Conservation (phyloP, 1,140 invertebrate species). For the Penaeus indicus region DNA sequence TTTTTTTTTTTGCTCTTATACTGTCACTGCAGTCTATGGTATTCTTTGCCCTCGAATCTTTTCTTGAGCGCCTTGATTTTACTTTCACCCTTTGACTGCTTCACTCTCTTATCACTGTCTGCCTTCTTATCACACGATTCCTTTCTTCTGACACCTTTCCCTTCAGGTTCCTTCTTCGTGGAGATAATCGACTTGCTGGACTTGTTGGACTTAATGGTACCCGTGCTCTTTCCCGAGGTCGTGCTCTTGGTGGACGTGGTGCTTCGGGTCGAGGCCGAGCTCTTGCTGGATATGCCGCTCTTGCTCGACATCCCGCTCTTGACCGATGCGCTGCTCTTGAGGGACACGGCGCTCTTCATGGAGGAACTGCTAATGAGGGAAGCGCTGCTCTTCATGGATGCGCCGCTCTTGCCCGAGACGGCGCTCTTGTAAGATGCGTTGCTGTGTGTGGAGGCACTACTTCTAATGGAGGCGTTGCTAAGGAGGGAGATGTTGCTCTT, state of each 20-base stretch:
- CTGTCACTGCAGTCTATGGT: constrained; percentile 44
- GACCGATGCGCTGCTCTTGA: constrained; percentile 37
- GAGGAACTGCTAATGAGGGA: constrained; percentile 32
- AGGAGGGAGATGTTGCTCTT: constrained; percentile 41
- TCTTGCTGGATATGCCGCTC: constrained; percentile 36
- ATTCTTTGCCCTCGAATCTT: constrained; percentile 56
- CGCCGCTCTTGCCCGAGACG: too few relatives aligned
- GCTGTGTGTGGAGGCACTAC: constrained; percentile 45
- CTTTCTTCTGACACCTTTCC: constrained; percentile 55
- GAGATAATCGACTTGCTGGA: neutral
- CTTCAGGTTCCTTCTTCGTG: constrained; percentile 44
- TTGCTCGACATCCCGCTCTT: constrained; percentile 34
- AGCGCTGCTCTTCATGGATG: constrained; percentile 32
- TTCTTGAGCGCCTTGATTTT: constrained; percentile 56
- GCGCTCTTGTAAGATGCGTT: too few relatives aligned
- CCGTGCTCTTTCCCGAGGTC: neutral
- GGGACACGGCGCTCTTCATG: constrained; percentile 27
- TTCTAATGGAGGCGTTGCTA: constrained; percentile 42
- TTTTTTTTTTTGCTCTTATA: too few relatives aligned
- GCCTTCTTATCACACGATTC: constrained; percentile 30
- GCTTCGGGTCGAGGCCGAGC: constrained; percentile 9
- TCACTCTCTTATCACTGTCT: constrained; percentile 33
- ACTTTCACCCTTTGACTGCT: constrained; percentile 43
- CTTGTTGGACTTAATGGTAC: constrained; percentile 37
- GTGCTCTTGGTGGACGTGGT: constrained; percentile 12